Conservation (phyloP, 2,113 vertebrate genomes). For the Poicephalus meyeri region DNA sequence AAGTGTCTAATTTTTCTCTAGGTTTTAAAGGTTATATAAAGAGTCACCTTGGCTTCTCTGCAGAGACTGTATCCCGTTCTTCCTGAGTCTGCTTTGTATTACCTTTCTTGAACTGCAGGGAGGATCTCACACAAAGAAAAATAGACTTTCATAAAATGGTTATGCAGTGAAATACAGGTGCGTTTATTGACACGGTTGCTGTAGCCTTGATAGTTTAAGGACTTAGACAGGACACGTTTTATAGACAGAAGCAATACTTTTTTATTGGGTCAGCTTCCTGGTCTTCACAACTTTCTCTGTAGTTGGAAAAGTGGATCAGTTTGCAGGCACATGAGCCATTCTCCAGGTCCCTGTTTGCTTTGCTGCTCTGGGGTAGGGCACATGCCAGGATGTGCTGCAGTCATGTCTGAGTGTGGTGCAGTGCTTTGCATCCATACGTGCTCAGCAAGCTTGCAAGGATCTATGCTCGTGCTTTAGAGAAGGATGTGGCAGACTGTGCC, state of each 20-base stretch:
- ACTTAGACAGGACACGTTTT: background rate
- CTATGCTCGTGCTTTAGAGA: background rate
- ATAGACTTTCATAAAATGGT: background rate
- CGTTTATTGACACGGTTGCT: background rate
- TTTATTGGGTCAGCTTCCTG: background rate
- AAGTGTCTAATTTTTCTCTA: background rate
- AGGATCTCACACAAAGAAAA: background rate
- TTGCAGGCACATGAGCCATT: background rate
- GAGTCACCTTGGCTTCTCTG: background rate
- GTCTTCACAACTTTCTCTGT: background rate
- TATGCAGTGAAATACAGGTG: background rate
- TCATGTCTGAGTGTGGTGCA: fast-evolving
- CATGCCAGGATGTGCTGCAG: background rate
- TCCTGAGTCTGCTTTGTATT: background rate
- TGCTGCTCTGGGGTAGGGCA: background rate
- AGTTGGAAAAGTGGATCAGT: background rate
- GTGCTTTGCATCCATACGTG: background rate
- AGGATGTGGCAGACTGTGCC: background rate
- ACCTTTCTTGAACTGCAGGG: background rate
- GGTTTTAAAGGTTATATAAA: background rate
- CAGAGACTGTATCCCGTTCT: background rate
- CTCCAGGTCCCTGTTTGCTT: background rate
- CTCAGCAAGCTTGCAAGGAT: background rate
- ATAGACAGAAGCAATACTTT: background rate
- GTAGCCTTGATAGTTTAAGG: background rate